These are phyloP conservation scores for Drosophila tristis DNA, from an alignment of 1,140 invertebrate genomes.

Conservation along the genomic window DNA sequence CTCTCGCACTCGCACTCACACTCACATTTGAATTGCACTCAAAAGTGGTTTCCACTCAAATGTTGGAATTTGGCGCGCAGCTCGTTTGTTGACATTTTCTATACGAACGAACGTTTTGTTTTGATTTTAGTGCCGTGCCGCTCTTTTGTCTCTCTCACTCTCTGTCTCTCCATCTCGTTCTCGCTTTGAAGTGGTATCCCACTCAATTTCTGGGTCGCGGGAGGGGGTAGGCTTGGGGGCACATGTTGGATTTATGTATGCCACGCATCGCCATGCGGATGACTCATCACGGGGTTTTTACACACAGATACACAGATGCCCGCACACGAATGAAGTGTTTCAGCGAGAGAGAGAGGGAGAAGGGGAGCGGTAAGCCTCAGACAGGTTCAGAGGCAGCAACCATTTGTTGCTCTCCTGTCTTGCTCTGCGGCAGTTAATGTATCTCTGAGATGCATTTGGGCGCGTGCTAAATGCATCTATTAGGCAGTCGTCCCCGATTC, in stretches of 20 bases:
- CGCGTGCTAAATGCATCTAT: constrained; percentile 76
- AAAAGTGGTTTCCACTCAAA: constrained; percentile 42
- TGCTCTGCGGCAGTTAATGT: constrained; percentile 26
- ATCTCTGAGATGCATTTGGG: constrained; percentile 59
- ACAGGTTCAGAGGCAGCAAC: constrained; percentile 47
- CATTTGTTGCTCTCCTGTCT: constrained; percentile 31
- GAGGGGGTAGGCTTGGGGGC: constrained; percentile 22
- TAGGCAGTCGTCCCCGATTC: constrained; percentile 37
- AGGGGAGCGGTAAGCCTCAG: constrained; percentile 7
- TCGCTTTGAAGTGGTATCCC: constrained; percentile 12
- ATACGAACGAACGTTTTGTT: constrained; percentile 66
- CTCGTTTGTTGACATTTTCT: constrained; percentile 82
- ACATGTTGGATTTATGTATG: constrained; percentile 62
- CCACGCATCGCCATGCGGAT: constrained; percentile 62
- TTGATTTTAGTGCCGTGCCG: constrained; percentile 54
- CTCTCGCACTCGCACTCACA: not conserved
- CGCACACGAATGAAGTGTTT: constrained; percentile 15
- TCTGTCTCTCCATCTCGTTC: constrained; percentile 13
- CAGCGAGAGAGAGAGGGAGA: constrained; percentile 17
- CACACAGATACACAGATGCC: constrained; percentile 38
- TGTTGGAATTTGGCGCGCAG: constrained; percentile 72
- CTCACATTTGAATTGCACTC: constrained; percentile 25
- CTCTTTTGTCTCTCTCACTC: constrained; percentile 4
- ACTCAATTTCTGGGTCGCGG: constrained; percentile 7
- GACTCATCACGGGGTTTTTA: constrained; percentile 83